Percentiles rank a stretch among this genome's conserved stretches.
These are phyloP conservation scores for Eupsittula cactorum DNA, from an alignment of 2,113 vertebrate species.

Conservation along the genomic window DNA sequence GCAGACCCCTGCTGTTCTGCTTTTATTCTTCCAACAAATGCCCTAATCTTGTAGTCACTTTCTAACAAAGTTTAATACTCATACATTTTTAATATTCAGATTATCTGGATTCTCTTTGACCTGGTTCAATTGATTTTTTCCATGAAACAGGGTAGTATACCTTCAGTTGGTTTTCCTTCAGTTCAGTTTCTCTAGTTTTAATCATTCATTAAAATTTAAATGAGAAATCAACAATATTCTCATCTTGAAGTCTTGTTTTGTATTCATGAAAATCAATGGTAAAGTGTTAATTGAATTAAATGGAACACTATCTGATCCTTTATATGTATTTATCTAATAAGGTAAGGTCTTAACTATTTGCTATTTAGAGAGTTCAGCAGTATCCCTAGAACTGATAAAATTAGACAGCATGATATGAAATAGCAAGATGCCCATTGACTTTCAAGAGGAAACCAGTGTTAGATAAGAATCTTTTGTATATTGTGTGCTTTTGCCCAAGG, in stretches of 20 bases:
- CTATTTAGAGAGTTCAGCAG: background rate
- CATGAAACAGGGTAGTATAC: background rate
- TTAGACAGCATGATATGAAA: background rate
- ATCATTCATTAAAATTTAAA: constrained; percentile 2
- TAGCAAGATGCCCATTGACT: background rate
- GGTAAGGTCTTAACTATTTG: constrained; percentile 18
- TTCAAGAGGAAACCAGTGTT: background rate
- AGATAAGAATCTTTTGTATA: background rate
- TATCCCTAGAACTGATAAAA: background rate
- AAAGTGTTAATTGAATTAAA: constrained; percentile 6
- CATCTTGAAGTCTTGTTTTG: background rate
- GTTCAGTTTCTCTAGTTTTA: constrained; percentile 7
- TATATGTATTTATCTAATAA: background rate
- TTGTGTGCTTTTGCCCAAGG: background rate
- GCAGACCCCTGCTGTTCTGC: background rate
- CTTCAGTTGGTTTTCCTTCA: background rate
- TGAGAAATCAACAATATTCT: background rate
- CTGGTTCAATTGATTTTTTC: background rate
- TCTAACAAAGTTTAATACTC: background rate
- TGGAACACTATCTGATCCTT: background rate
- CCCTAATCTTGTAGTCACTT: background rate
- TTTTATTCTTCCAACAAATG: background rate
- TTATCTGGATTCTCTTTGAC: constrained; percentile 16
- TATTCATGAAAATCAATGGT: background rate
- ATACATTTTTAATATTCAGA: constrained; percentile 14